Conservation (phyloP, 2,888 invertebrate genomes). For the Rutpela maculata region DNA sequence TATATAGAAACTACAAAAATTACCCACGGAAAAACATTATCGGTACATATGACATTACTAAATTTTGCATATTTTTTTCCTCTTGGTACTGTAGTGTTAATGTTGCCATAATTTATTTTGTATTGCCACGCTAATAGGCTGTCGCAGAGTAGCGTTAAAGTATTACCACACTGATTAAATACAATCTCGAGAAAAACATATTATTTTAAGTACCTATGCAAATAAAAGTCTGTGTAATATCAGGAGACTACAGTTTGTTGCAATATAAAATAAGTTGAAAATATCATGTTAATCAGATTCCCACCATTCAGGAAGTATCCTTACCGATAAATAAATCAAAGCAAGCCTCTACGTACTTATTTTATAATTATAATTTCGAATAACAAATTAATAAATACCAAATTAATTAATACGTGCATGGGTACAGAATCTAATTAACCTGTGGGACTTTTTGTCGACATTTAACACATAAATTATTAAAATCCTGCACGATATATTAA, state of each 20-base stretch:
- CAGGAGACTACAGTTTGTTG: not conserved
- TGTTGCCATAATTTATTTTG: not conserved
- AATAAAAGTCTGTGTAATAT: not conserved
- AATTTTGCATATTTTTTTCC: no score
- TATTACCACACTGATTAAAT: not conserved
- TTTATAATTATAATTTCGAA: slow-evolving; percentile 35
- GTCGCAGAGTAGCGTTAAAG: not conserved
- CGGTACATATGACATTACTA: no score
- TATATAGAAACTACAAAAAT: no score
- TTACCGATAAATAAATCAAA: slow-evolving; percentile 3
- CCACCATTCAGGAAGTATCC: slow-evolving; percentile 16
- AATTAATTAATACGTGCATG: slow-evolving; percentile 32
- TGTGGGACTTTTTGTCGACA: not conserved
- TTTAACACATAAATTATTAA: not conserved
- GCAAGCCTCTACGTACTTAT: slow-evolving; percentile 4
- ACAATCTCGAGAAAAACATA: slow-evolving; percentile 2
- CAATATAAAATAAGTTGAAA: not conserved
- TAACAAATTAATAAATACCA: slow-evolving; percentile 31
- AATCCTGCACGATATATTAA: slow-evolving; percentile 12
- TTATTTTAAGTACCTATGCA: not conserved
- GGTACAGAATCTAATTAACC: slow-evolving; percentile 22
- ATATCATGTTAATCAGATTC: not conserved
- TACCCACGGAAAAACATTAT: no score
- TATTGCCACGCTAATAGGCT: not conserved
- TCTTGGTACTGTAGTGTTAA: no score